These are phyloP conservation scores for Perca flavescens DNA, from an alignment of 2,113 vertebrate genomes.

Conservation along the genomic window DNA sequence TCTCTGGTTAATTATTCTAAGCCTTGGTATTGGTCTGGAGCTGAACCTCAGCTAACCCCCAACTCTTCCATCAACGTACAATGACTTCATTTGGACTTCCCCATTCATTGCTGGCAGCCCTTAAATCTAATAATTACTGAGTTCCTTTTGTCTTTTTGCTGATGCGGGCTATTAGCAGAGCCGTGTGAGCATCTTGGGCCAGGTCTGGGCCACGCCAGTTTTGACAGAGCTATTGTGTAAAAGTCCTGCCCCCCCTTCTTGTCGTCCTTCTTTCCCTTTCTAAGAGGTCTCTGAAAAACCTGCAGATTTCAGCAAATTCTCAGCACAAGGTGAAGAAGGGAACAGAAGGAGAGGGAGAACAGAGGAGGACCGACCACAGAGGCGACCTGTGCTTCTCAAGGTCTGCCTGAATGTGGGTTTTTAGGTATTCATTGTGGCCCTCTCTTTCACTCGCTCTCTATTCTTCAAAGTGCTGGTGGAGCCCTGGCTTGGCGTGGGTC, in stretches of 20 bases:
- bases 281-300: conserved; percentile 62
- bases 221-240: conserved; percentile 76
- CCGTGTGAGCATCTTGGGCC: conserved; percentile 69
- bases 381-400: conserved; percentile 77
- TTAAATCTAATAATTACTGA: conserved; percentile 77
- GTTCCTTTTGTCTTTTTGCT: conserved; percentile 80
- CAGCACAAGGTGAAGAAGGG: conserved; percentile 64
- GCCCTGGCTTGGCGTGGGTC: conserved; percentile 77
- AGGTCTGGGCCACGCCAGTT: conserved; percentile 76
- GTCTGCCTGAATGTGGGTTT: conserved; percentile 73
- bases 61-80: conserved; percentile 76
- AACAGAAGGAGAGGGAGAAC: conserved; percentile 65
- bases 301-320: conserved; percentile 83
- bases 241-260: conserved; percentile 54
- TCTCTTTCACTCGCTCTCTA: conserved; percentile 67
- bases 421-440: conserved; percentile 82
- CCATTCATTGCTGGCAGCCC: conserved; percentile 73
- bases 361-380: conserved; percentile 67
- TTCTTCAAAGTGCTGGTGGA: conserved; percentile 67
- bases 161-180: conserved; percentile 82
- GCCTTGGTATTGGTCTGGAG: conserved; percentile 62
- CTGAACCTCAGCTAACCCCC: conserved; percentile 79
- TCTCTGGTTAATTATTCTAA: conserved; percentile 85
- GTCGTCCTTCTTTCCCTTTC: conserved; percentile 46
- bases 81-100: conserved; percentile 76